phyloP scores from a whole-genome alignment of 2,113 vertebrate species.

The Epinephelus fuscoguttatus region DNA sequence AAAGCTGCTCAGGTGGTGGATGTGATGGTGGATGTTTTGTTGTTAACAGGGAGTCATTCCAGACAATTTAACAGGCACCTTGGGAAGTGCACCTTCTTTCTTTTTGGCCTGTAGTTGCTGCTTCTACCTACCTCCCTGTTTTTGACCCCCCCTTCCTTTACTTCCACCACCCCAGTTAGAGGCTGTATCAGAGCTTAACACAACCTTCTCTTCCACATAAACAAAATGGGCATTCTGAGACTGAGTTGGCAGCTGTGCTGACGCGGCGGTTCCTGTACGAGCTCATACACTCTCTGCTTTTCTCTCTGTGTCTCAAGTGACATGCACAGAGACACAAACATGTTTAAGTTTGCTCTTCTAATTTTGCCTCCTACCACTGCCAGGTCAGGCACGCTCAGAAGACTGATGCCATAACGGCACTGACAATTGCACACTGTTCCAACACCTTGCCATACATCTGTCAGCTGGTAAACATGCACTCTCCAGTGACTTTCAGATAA shows the following conservation, averaged over 20 bases:
- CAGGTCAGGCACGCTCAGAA: constrained; percentile 2
- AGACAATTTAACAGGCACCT: constrained; percentile 65
- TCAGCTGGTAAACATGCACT: constrained; percentile 55
- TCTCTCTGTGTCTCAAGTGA: background rate
- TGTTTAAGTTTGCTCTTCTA: constrained; percentile 17
- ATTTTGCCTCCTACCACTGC: constrained; percentile 12
- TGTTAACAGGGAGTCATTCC: constrained; percentile 64
- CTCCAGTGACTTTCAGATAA: constrained; percentile 55
- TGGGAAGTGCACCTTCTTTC: constrained; percentile 13
- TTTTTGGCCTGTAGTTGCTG: constrained; percentile 10
- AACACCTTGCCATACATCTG: constrained; percentile 63
- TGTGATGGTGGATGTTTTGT: constrained; percentile 33
- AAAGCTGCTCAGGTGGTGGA: constrained; percentile 31
- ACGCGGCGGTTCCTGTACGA: background rate
- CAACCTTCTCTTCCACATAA: background rate
- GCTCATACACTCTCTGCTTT: background rate
- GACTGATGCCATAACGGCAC: background rate
- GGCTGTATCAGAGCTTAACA: background rate
- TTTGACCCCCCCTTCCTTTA: background rate
- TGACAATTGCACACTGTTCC: constrained; percentile 28
- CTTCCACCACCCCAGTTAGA: background rate
- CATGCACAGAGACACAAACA: background rate
- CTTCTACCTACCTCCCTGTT: constrained; percentile 1
- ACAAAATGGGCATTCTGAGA: background rate
- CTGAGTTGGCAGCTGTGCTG: background rate